Conservation (phyloP, 2,113 vertebrate species). For the Nycticryphes semicollaris region DNA sequence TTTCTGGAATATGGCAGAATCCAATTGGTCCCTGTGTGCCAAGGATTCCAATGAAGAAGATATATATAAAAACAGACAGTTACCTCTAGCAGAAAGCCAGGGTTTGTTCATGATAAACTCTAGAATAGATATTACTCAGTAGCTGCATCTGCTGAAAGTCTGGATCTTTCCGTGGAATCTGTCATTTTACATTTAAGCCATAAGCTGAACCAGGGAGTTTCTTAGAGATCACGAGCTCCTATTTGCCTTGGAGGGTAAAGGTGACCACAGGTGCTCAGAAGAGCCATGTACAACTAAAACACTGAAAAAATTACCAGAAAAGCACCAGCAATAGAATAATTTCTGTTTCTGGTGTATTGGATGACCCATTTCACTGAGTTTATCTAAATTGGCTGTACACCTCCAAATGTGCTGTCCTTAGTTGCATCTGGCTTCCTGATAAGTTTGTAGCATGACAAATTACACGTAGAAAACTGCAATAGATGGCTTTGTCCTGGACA, state of each 20-base stretch:
- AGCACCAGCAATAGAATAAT: background rate
- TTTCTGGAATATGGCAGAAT: constrained; percentile 5
- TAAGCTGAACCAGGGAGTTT: background rate
- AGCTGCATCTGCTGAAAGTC: constrained; percentile 58
- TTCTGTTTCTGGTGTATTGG: background rate
- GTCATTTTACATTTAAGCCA: background rate
- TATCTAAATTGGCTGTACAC: background rate
- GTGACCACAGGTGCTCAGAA: background rate
- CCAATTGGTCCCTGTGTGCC: background rate
- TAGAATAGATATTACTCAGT: constrained; percentile 66
- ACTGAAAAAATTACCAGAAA: background rate
- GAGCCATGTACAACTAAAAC: background rate
- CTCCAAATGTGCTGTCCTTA: background rate
- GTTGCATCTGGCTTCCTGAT: background rate
- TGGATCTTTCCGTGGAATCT: constrained; percentile 47
- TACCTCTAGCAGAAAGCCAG: constrained; percentile 55
- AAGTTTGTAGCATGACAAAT: background rate
- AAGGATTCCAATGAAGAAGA: constrained; percentile 43
- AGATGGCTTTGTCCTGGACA: background rate
- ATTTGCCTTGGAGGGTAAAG: background rate
- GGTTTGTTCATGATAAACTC: constrained; percentile 40
- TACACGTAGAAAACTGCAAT: background rate
- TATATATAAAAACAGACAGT: constrained; percentile 55
- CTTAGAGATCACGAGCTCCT: accelerated
- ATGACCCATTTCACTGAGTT: background rate